Conservation (phyloP, 2,113 vertebrate genomes). For the Spea multiplicata region DNA sequence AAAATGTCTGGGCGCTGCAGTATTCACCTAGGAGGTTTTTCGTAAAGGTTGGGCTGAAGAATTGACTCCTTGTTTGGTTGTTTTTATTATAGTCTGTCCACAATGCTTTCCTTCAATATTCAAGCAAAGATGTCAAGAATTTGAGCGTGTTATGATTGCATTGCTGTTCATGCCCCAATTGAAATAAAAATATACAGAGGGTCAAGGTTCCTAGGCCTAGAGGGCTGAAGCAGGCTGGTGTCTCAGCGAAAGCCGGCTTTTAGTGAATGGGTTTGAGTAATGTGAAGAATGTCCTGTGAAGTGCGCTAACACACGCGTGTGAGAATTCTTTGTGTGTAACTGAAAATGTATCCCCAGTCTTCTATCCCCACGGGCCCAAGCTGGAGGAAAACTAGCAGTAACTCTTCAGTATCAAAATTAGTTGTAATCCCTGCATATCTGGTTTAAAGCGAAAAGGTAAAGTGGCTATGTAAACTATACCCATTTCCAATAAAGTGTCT, state of each 20-base stretch:
- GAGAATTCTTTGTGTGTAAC: conserved; percentile 55
- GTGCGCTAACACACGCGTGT: not conserved
- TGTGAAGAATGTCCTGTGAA: conserved; percentile 51
- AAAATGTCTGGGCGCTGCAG: no score
- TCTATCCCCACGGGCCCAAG: conserved; percentile 20
- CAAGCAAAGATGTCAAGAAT: conserved; percentile 19
- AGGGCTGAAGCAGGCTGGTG: conserved; percentile 23
- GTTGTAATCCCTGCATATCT: not conserved
- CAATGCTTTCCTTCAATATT: conserved; percentile 29
- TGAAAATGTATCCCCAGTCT: conserved; percentile 16
- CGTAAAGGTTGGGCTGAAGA: no score
- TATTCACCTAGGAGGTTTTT: no score
- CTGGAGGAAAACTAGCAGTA: conserved; percentile 36
- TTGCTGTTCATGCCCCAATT: conserved; percentile 25
- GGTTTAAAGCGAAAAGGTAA: not conserved
- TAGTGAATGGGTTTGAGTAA: conserved; percentile 47
- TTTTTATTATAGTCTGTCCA: not conserved
- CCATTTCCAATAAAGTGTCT: no score
- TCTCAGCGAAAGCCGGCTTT: conserved; percentile 38
- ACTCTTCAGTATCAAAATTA: conserved; percentile 37
- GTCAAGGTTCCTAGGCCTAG: conserved; percentile 16
- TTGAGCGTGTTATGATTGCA: conserved; percentile 31
- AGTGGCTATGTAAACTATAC: not conserved
- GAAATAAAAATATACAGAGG: conserved; percentile 15
- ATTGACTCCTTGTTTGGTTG: not conserved